Conservation (phyloP, 1,140 invertebrate genomes). For the Thalassaphorura encarpata region DNA sequence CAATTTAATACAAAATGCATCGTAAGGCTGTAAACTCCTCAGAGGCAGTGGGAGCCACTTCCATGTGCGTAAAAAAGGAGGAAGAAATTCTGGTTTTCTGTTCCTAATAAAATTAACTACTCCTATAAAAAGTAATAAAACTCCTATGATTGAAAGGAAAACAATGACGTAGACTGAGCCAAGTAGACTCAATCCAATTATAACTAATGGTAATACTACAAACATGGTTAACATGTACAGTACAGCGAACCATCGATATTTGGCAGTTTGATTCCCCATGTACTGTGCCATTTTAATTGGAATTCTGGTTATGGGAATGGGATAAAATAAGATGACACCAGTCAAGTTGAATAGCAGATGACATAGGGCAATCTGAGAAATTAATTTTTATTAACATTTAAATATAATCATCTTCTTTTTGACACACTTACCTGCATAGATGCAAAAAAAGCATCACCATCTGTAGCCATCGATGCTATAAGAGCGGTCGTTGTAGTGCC, state of each 20-base stretch:
- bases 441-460: conserved; percentile 34
- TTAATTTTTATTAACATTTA: not conserved
- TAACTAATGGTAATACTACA: conserved; percentile 41
- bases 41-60: conserved; percentile 43
- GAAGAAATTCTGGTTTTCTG: conserved; percentile 39
- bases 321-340: conserved; percentile 52
- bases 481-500: conserved; percentile 51
- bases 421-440: conserved; percentile 41
- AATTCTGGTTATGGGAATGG: conserved; percentile 46
- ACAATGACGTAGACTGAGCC: conserved; percentile 30
- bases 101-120: conserved; percentile 36
- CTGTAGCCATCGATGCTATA: conserved; percentile 45
- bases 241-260: conserved; percentile 47
- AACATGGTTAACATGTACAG: conserved; percentile 47
- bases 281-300: conserved; percentile 47
- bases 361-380: conserved; percentile 47
- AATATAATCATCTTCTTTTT: not conserved
- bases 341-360: conserved; percentile 53
- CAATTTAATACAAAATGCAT: conserved; percentile 27
- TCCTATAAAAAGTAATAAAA: conserved; percentile 33
- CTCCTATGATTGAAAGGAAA: conserved; percentile 26
- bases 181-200: conserved; percentile 41
- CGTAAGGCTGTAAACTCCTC: conserved; percentile 41
- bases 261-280: conserved; percentile 44
- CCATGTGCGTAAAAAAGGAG: conserved; percentile 41